phyloP scores from a whole-genome alignment of 2,888 invertebrate species.

The Chaitophorus viminalis region DNA sequence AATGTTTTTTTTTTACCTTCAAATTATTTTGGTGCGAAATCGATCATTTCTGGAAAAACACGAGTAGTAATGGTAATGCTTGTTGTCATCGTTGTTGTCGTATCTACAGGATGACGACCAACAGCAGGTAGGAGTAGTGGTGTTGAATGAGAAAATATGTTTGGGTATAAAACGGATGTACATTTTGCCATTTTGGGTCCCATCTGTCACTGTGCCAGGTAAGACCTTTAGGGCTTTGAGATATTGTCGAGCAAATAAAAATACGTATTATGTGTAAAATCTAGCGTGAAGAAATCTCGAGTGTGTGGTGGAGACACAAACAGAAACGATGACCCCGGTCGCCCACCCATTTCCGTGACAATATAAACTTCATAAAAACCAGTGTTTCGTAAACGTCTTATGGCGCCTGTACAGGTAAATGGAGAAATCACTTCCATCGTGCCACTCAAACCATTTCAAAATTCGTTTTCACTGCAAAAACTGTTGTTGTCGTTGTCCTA shows the following conservation, averaged over 20 bases:
- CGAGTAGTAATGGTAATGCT: neutral
- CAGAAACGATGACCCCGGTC: constrained; percentile 49
- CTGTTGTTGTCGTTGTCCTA: neutral
- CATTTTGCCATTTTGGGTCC: constrained; percentile 34
- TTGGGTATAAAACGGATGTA: constrained; percentile 49
- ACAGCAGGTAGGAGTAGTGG: neutral
- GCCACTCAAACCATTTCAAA: neutral
- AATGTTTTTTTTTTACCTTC: neutral
- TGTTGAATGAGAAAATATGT: constrained; percentile 10
- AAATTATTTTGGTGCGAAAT: constrained; percentile 2
- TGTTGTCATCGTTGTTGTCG: neutral
- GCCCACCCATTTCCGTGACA: constrained; percentile 55
- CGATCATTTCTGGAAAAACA: constrained; percentile 18
- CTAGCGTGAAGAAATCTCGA: constrained; percentile 23
- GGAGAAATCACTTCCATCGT: constrained; percentile 11
- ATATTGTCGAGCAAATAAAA: constrained; percentile 36
- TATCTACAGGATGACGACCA: neutral
- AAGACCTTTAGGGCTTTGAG: constrained; percentile 2
- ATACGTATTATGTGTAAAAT: constrained; percentile 41
- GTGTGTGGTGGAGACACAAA: constrained; percentile 1
- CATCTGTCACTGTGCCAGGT: constrained; percentile 22
- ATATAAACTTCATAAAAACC: constrained; percentile 19
- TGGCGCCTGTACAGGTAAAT: constrained; percentile 37
- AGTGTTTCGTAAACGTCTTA: constrained; percentile 48
- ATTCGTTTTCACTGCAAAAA: neutral